A percentile compares a stretch with the other conserved stretches of the same genome.
Conservation (phyloP, 2,888 invertebrate species). For the Synanthedon andrenaeformis region DNA sequence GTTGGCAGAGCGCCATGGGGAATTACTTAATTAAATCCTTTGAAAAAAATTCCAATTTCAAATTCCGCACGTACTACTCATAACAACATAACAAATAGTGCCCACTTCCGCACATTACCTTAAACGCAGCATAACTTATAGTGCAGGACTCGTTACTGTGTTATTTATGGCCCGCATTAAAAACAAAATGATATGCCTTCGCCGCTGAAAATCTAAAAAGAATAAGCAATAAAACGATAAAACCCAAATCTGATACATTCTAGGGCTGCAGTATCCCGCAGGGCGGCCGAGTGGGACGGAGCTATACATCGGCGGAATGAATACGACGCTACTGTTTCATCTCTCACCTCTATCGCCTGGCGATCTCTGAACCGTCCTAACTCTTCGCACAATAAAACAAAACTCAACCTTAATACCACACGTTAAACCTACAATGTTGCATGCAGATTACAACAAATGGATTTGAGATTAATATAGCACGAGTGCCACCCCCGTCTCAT, state of each 20-base stretch:
- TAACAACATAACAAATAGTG: slow-evolving; percentile 37
- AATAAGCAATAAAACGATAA: slow-evolving; percentile 72
- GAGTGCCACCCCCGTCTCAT: slow-evolving; percentile 65
- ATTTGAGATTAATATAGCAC: slow-evolving; percentile 71
- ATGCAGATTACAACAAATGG: slow-evolving; percentile 67
- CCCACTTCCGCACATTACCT: slow-evolving; percentile 52
- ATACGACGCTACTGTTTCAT: slow-evolving; percentile 69
- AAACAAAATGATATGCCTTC: slow-evolving; percentile 70
- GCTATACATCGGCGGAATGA: slow-evolving; percentile 63
- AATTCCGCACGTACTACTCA: slow-evolving; percentile 9
- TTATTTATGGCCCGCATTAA: slow-evolving; percentile 67
- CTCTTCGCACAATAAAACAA: slow-evolving; percentile 45
- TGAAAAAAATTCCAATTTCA: slow-evolving; percentile 12
- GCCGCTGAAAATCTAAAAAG: slow-evolving; percentile 70
- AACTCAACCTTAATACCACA: slow-evolving; percentile 43
- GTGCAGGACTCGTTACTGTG: slow-evolving; percentile 53
- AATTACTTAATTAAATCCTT: slow-evolving; percentile 19
- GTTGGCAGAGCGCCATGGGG: slow-evolving; percentile 10
- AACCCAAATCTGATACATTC: slow-evolving; percentile 71
- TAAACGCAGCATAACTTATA: slow-evolving; percentile 56
- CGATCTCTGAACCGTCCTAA: slow-evolving; percentile 67
- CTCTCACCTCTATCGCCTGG: slow-evolving; percentile 67
- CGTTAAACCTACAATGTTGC: slow-evolving; percentile 41
- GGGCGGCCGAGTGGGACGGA: slow-evolving; percentile 54
- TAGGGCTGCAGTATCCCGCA: slow-evolving; percentile 60